A percentile compares a stretch with the other conserved stretches of the same genome.
These are phyloP conservation scores for Eucera pruinosa DNA, from an alignment of 2,888 invertebrate species.

Conservation along the genomic window DNA sequence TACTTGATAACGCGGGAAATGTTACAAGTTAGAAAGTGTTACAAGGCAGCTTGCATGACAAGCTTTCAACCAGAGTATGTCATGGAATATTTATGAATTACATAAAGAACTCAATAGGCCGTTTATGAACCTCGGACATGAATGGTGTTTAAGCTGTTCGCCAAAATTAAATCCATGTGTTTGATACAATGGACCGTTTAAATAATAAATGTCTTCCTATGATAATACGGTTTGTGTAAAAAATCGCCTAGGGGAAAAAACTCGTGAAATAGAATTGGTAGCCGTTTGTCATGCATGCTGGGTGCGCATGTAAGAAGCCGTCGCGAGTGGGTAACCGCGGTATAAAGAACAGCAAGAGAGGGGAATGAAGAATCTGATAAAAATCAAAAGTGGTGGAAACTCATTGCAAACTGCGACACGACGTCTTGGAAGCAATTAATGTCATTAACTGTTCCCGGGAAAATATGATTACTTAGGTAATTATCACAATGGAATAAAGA, in stretches of 20 bases:
- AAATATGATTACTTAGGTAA: conserved; percentile 25
- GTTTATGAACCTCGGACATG: too few species aligned
- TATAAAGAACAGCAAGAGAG: conserved; percentile 32
- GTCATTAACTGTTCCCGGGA: conserved; percentile 18
- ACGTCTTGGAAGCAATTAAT: conserved; percentile 42
- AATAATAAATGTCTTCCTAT: conserved; percentile 3
- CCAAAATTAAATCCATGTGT: background rate
- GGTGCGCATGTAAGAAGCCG: conserved; percentile 46
- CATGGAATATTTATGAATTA: background rate
- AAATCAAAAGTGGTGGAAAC: conserved; percentile 35
- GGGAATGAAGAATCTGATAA: conserved; percentile 46
- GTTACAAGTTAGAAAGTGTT: background rate
- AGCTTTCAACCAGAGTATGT: background rate
- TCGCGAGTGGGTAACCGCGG: conserved; percentile 32
- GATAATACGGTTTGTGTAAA: conserved; percentile 10
- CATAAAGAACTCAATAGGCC: background rate
- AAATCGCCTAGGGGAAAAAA: conserved; percentile 18
- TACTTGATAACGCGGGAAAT: background rate
- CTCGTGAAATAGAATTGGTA: conserved; percentile 40
- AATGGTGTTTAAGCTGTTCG: background rate
- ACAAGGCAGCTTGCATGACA: background rate
- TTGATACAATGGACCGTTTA: background rate
- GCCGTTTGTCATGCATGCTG: conserved; percentile 47
- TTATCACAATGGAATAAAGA: background rate
- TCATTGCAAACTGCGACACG: conserved; percentile 20